Conservation (phyloP, 2,888 invertebrate species). For the Crepidodera aurea region DNA sequence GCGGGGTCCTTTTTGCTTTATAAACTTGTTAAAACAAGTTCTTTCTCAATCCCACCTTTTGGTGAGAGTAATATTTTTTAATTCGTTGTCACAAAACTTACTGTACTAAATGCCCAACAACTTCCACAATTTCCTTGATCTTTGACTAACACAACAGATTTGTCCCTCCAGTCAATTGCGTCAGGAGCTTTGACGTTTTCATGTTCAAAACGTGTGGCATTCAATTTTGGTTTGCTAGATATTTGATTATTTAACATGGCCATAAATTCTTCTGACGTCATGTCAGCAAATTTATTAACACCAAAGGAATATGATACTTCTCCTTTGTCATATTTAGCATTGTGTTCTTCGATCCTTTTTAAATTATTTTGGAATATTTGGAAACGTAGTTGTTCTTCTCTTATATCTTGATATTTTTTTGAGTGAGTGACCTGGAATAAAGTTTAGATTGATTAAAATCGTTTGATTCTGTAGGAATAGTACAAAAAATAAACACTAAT, state of each 20-base stretch:
- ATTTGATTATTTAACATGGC: background rate
- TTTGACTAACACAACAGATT: conserved; percentile 65
- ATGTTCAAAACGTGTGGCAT: background rate
- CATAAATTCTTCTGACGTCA: conserved; percentile 46
- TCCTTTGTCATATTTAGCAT: conserved; percentile 12
- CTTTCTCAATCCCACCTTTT: too few relatives aligned
- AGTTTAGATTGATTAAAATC: too few relatives aligned
- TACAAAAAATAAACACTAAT: background rate
- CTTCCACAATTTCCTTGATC: conserved; percentile 69
- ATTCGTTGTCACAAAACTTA: conserved; percentile 57
- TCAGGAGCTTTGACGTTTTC: background rate
- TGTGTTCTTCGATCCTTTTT: conserved; percentile 11
- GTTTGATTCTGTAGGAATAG: background rate
- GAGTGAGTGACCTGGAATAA: background rate
- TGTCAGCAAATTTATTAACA: conserved; percentile 13
- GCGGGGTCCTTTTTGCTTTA: too few relatives aligned
- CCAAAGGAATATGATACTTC: background rate
- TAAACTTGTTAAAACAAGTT: too few relatives aligned
- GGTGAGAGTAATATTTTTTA: too few relatives aligned
- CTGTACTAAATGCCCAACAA: conserved; percentile 72
- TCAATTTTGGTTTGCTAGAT: background rate
- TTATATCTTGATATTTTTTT: conserved; percentile 8
- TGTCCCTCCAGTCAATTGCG: conserved; percentile 63
- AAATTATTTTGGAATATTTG: conserved; percentile 21
- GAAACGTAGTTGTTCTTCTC: conserved; percentile 17